Evolutionary conservation across 2,888 invertebrate genomes (phyloP), one percentile per base, ranked within the genome.

Genomic region (Cylloceria caligata): DNA sequence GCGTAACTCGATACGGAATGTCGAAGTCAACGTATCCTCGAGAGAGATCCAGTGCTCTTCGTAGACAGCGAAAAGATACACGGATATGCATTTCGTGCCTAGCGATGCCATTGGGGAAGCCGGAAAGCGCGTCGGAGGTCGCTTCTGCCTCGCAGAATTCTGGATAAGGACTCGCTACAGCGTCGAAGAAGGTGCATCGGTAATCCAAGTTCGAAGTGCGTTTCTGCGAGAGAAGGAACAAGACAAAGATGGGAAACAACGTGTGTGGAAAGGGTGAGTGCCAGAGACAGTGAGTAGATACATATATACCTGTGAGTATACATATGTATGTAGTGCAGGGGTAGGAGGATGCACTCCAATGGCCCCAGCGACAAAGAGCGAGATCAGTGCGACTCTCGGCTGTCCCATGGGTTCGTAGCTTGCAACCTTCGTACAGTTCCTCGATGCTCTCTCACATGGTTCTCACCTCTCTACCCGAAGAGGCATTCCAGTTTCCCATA

Each of bases 351-450:
- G 87, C 88, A 88, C 89, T 89, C 88, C 85, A 88, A 89, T 87
- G 87, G 88, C 85, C 85, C 83, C 79, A 81, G 84, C 88, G 89
- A 90, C 91, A 90, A 91, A 91, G 90, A 89, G 89, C 88, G 88
- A 90, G 91, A 91, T 91, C 90, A 88, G 89, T 88, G 90, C 87
- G 89, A 91, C 89, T 91, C 89, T 88, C 88, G 87, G 87, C 81
- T 85, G 68, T 90, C 90, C 90, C 90, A 24, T 72, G 90, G 89
- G 89, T 55, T 84, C 47, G 83, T 83, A 71, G 78, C 81, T 71
- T 45, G 67, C 64, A 72, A 67, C 62, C 71, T 71, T 60, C 79
- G 82, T 45, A 60, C 45, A 84, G 80, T 80, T 82, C 74, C 68
- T 42, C 42, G 81, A 85, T 84, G 85, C 81, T 87, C 86, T 86